Percentiles rank a stretch among this genome's conserved stretches.
Conservation (phyloP, 2,888 invertebrate genomes). For the Lepas anatifera region DNA sequence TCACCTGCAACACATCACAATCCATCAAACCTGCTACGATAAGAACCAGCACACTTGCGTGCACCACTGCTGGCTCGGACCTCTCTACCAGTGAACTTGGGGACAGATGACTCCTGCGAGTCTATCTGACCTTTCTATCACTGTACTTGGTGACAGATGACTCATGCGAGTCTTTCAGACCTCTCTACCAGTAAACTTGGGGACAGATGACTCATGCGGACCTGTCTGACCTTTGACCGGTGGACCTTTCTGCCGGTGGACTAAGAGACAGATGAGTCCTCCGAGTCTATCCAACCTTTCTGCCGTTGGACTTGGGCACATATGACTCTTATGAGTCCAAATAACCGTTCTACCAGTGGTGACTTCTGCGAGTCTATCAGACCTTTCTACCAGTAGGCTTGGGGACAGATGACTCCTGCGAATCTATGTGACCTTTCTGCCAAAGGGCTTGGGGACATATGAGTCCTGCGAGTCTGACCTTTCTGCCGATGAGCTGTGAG, state of each 20-base stretch:
- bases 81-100: constrained; percentile 1
- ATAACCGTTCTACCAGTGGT: no score
- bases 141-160: constrained; percentile 11
- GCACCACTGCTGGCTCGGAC: no score
- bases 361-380: no score
- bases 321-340: no score
- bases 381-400: background rate
- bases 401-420: constrained; percentile 2
- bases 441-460: constrained; percentile 14
- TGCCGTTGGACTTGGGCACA: no score
- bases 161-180: constrained; percentile 5
- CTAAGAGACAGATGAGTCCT: no score
- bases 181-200: constrained; percentile 18
- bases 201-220: constrained; percentile 4
- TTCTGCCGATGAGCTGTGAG: constrained; percentile 16
- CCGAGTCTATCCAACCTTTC: no score
- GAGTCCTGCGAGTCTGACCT: constrained; percentile 14
- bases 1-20: no score
- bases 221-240: no score
- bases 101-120: background rate
- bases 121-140: constrained; percentile 21
- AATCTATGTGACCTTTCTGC: constrained; percentile 22
- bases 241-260: no score
- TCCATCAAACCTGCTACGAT: no score
- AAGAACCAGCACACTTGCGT: no score